Evolutionary conservation across 1,140 invertebrate species (phyloP).

Genomic region (Drosophila triauraria): DNA sequence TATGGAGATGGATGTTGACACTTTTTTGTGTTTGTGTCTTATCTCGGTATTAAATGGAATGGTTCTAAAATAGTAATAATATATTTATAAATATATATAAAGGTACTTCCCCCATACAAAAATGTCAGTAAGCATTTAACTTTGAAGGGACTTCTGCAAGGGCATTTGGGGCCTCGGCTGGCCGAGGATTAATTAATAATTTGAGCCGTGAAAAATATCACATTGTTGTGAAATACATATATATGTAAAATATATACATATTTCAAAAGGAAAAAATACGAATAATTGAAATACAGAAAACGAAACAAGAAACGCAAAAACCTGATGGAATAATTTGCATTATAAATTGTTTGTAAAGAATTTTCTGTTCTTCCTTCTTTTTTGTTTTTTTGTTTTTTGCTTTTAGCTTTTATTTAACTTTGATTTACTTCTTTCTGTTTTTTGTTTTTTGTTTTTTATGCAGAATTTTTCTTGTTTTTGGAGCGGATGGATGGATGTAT

Average conservation of each 20-base stretch:
- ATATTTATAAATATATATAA: not conserved
- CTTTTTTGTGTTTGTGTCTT: not conserved
- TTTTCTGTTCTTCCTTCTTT: constrained; percentile 58
- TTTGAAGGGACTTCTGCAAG: constrained; percentile 32
- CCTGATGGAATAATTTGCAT: constrained; percentile 65
- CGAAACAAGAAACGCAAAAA: constrained; percentile 30
- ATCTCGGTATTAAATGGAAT: not conserved
- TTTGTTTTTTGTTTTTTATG: constrained; percentile 30
- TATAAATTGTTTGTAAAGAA: constrained; percentile 70
- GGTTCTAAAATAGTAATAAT: not conserved
- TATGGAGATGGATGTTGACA: constrained; percentile 10
- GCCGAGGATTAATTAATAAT: constrained; percentile 14
- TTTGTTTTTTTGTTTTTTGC: constrained; percentile 29
- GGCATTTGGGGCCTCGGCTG: constrained; percentile 17
- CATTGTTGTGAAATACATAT: constrained; percentile 45
- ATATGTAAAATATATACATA: constrained; percentile 4
- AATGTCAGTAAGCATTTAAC: no score
- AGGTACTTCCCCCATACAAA: not conserved
- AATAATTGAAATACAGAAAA: constrained; percentile 21
- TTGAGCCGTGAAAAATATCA: constrained; percentile 65
- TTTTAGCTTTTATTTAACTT: constrained; percentile 24
- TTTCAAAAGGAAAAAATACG: constrained; percentile 4
- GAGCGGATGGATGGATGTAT: constrained; percentile 57
- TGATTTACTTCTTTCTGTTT: constrained; percentile 39
- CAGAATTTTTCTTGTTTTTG: constrained; percentile 45